A percentile compares a stretch with the other conserved stretches of the same genome.
Evolutionary conservation across 2,113 vertebrate genomes (phyloP).

Genomic region (Hippopotamus amphibius): DNA sequence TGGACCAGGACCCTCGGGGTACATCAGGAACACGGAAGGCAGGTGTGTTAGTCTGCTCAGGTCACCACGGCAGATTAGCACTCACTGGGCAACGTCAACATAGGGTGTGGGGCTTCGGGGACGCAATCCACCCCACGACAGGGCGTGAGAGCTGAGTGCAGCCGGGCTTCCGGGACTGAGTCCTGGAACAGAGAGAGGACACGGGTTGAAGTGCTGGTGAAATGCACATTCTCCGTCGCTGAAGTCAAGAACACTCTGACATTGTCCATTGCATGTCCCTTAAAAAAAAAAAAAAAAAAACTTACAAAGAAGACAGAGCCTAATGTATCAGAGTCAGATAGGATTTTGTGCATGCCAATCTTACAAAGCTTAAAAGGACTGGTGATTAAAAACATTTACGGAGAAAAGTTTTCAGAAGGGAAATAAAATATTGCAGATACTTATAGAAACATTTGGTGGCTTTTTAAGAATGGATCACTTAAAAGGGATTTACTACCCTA

Average conservation of each 20-base stretch:
- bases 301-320: not conserved
- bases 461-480: not conserved
- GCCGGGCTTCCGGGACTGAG: rapidly evolving
- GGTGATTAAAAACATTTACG: not conserved
- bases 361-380: not conserved
- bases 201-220: rapidly evolving
- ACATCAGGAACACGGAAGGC: rapidly evolving
- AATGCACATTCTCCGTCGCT: not conserved
- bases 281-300: not conserved
- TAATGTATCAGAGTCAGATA: not conserved
- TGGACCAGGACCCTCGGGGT: too few species aligned
- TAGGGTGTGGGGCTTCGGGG: not conserved
- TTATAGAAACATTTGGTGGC: not conserved
- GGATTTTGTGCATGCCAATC: not conserved
- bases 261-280: not conserved
- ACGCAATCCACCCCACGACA: rapidly evolving
- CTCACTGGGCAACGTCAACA: not conserved
- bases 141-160: rapidly evolving
- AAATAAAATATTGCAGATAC: not conserved
- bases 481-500: not conserved
- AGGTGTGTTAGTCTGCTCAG: rapidly evolving
- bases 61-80: rapidly evolving
- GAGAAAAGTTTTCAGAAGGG: not conserved
- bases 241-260: not conserved
- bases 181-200: too few species aligned